Evolutionary conservation across 2,888 invertebrate species (phyloP).

Genomic region (Drosophila falleni): DNA sequence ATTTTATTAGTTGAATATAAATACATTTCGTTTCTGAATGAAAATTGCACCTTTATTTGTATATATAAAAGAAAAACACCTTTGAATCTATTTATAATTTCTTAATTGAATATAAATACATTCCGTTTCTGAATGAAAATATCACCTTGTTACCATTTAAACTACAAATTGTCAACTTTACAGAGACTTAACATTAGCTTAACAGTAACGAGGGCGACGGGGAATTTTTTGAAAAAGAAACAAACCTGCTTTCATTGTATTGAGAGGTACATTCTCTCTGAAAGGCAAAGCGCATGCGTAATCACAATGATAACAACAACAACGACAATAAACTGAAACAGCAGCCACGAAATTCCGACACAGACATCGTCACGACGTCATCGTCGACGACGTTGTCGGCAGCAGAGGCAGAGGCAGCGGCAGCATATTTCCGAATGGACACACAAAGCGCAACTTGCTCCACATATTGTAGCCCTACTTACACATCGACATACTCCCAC

Average conservation of each 20-base stretch:
- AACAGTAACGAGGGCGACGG: background rate
- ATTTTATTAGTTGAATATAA: no score
- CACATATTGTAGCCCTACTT: constrained; percentile 77
- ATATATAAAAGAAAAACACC: no score
- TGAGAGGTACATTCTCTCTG: constrained; percentile 42
- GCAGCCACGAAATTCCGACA: constrained; percentile 48
- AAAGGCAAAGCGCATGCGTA: constrained; percentile 39
- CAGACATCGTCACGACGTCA: constrained; percentile 31
- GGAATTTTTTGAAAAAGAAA: constrained; percentile 34
- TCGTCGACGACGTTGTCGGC: constrained; percentile 5
- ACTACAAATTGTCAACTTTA: constrained; percentile 10
- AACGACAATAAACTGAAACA: constrained; percentile 16
- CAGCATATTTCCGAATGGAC: constrained; percentile 36
- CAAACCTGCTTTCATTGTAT: background rate
- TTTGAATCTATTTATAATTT: no score
- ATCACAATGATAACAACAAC: constrained; percentile 25
- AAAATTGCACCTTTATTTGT: no score
- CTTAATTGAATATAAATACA: no score
- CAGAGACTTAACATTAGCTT: constrained; percentile 24
- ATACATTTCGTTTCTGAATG: background rate
- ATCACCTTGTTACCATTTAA: no score
- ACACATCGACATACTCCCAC: constrained; percentile 67
- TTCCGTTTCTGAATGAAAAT: no score
- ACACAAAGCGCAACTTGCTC: constrained; percentile 75
- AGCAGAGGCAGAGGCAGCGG: constrained; percentile 17